Evolutionary conservation across 1,140 invertebrate species (phyloP), one percentile per base, ranked within the genome.

Genomic region (Diorhabda carinulata): DNA sequence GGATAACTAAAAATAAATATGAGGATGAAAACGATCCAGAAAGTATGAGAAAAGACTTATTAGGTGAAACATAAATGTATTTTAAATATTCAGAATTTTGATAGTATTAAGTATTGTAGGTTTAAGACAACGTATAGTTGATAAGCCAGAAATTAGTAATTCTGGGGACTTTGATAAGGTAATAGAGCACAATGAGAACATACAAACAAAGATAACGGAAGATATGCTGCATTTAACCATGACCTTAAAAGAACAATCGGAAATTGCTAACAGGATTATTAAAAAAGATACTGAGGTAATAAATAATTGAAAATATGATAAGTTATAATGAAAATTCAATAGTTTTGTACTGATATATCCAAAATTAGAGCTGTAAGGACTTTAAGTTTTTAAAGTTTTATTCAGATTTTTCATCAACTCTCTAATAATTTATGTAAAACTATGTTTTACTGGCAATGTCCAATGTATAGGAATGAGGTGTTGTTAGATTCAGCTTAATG

Each of bases 191-290:
- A 92, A 97, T 78, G 88, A 93, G 74, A 88, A 91, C 73, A 88
- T 93, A 80, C 95, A 97, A 78, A 94, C 96, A 77, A 95, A 93
- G 80, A 90, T 97, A 58, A 94, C 95, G 0, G 92, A 96, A 74
- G 94, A 97, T 77, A 96, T 98, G 93, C 82, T 97, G 3, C 83
- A 87, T n/a, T 86, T 97, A 72, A 92, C 94, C 0, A 89, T 87
- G 66, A 95, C 87, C 78, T 87, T 97, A 42, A 96, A 96, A 81
- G 93, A 97, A 78, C 94, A 96, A 79, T 92, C 93, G 4, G 84
- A 90, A 73, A 87, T 92, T 41, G 93, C 94, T 52, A 92, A 90
- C 78, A 87, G 87, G 67, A 94, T 97, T 70, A 95, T 98, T 57
- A 91, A 87, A 78, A 90, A 89, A 72, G 95, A 98, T 80, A 92